These are phyloP conservation scores for Cryptus viduatorius DNA, from an alignment of 2,888 invertebrate species.

Conservation along the genomic window DNA sequence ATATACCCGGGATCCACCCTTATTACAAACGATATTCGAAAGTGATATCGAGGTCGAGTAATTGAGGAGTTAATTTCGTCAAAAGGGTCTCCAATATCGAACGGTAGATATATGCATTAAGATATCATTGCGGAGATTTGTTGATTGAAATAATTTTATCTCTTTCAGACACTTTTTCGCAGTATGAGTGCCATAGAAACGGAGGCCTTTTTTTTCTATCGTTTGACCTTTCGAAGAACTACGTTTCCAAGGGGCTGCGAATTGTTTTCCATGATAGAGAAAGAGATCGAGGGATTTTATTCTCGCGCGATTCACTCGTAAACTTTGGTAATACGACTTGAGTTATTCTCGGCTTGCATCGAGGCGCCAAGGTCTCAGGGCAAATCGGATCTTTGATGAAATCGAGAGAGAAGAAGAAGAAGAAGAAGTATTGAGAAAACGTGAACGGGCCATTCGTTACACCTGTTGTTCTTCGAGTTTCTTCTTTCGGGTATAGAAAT, in stretches of 20 bases:
- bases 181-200: neutral
- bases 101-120: no score
- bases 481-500: conserved; percentile 25
- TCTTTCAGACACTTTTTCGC: neutral
- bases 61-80: neutral
- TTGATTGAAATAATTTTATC: neutral
- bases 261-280: conserved; percentile 29
- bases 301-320: conserved; percentile 54
- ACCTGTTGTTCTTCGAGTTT: conserved; percentile 67
- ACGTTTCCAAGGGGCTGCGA: neutral
- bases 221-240: neutral
- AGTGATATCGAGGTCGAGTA: neutral
- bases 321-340: conserved; percentile 65
- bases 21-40: conserved; percentile 1
- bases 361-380: conserved; percentile 50
- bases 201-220: neutral
- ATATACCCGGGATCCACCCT: conserved; percentile 1
- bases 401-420: conserved; percentile 31
- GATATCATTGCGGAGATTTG: no score
- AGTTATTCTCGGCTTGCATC: conserved; percentile 24
- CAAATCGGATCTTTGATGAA: conserved; percentile 64
- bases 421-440: conserved; percentile 8
- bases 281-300: conserved; percentile 28
- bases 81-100: no score
- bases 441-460: conserved; percentile 66